phyloP scores from a whole-genome alignment of 2,113 vertebrate species.

The Ptychochromis oligacanthus region DNA sequence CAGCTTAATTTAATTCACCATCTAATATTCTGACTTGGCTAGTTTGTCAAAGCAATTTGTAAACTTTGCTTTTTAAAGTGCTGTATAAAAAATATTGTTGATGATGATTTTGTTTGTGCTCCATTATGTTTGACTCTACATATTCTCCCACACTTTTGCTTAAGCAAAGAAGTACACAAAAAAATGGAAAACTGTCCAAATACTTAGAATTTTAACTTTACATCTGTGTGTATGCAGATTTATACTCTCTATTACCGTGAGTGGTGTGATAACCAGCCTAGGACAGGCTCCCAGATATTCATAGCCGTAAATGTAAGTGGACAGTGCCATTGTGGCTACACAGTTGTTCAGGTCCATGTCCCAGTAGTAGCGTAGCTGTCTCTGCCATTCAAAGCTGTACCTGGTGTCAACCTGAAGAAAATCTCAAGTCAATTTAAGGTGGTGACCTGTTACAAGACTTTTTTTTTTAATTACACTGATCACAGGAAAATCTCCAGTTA shows the following conservation, averaged over 20 bases:
- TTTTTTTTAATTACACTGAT: neutral
- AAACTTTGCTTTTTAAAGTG: neutral
- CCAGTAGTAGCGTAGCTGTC: conserved; percentile 86
- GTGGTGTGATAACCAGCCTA: conserved; percentile 84
- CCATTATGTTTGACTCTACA: neutral
- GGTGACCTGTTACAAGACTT: neutral
- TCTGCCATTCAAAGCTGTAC: conserved; percentile 87
- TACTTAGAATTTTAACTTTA: neutral
- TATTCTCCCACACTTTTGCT: neutral
- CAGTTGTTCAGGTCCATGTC: conserved; percentile 84
- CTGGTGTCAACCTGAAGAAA: conserved; percentile 75
- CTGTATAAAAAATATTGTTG: neutral
- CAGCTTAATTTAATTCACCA: neutral
- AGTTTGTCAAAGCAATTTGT: neutral
- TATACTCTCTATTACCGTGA: conserved; percentile 71
- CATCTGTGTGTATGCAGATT: neutral
- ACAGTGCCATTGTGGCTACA: conserved; percentile 85
- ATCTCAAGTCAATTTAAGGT: neutral
- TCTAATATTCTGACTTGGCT: neutral
- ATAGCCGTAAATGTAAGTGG: conserved; percentile 86
- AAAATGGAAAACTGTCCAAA: neutral
- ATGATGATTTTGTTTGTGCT: neutral
- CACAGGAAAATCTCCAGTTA: neutral
- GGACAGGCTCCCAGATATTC: conserved; percentile 87
- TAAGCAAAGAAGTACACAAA: neutral